These are phyloP conservation scores for Egretta garzetta DNA, from an alignment of 2,113 vertebrate species.

Conservation along the genomic window DNA sequence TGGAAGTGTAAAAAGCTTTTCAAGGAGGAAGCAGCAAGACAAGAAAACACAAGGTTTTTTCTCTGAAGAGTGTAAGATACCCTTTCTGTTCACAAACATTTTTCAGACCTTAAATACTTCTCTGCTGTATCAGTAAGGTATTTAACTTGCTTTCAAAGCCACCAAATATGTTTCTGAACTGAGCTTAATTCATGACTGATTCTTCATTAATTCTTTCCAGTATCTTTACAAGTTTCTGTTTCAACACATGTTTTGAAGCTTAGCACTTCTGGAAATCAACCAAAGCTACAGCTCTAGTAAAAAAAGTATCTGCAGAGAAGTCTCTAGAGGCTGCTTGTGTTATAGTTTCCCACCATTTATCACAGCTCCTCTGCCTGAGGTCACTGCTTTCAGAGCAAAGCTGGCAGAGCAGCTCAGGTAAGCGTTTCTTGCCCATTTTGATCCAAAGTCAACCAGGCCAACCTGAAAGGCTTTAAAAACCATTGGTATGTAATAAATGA, in stretches of 20 bases:
- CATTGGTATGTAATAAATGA: neutral
- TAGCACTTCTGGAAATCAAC: constrained; percentile 17
- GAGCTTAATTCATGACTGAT: neutral
- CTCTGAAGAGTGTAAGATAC: neutral
- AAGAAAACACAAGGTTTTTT: neutral
- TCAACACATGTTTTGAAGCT: constrained; percentile 9
- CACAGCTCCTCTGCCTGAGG: neutral
- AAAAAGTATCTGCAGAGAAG: neutral
- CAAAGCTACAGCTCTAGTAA: neutral
- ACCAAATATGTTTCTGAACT: neutral
- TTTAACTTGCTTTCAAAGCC: neutral
- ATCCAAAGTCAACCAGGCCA: neutral
- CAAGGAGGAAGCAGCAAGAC: neutral
- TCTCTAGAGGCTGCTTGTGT: neutral
- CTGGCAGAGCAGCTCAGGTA: neutral
- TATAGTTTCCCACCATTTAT: constrained; percentile 2
- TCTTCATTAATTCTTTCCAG: neutral
- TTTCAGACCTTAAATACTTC: neutral
- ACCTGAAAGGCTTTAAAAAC: neutral
- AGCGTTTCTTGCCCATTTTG: neutral
- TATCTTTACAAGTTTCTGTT: neutral
- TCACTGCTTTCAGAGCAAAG: neutral
- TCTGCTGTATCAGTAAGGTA: neutral
- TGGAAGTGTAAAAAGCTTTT: neutral
- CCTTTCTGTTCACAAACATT: neutral